phyloP scores from a whole-genome alignment of 2,113 vertebrate genomes.

The Pollimyrus isidori region DNA sequence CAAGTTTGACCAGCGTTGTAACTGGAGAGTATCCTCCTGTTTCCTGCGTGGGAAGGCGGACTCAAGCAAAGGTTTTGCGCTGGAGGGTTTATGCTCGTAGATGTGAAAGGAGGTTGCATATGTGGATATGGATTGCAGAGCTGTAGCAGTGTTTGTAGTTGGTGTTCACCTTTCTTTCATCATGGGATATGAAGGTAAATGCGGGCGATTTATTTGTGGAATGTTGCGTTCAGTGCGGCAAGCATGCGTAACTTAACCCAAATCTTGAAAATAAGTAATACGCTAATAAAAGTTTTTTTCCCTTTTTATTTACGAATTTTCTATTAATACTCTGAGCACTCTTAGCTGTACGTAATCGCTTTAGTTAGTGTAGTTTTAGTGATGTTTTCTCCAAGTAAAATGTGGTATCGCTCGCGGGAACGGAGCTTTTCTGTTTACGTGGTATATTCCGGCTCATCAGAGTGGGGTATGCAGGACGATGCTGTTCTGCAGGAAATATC shows the following conservation, averaged over 20 bases:
- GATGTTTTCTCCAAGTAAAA: background rate
- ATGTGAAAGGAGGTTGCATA: conserved; percentile 34
- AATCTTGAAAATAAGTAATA: background rate
- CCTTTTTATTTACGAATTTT: background rate
- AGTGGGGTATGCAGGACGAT: background rate
- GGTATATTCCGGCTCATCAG: conserved; percentile 41
- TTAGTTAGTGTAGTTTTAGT: background rate
- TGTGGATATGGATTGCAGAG: conserved; percentile 57
- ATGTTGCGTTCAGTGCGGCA: background rate
- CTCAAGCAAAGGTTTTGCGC: conserved; percentile 53
- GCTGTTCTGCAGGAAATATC: background rate
- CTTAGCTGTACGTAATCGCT: background rate
- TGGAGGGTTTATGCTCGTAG: conserved; percentile 45
- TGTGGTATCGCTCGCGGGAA: background rate
- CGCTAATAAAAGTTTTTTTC: background rate
- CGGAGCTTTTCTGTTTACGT: conserved; percentile 51
- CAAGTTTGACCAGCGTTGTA: conserved; percentile 15
- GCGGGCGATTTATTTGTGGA: background rate
- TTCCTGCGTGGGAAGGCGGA: conserved; percentile 57
- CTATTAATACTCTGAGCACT: background rate
- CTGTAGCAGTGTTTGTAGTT: conserved; percentile 43
- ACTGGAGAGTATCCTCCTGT: conserved; percentile 52
- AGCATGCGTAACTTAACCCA: background rate
- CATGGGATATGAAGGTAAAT: conserved; percentile 63
- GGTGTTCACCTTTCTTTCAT: conserved; percentile 48